These are phyloP conservation scores for Imbricaverruca yamaguchii DNA, from an alignment of 2,888 invertebrate genomes.

Conservation along the genomic window DNA sequence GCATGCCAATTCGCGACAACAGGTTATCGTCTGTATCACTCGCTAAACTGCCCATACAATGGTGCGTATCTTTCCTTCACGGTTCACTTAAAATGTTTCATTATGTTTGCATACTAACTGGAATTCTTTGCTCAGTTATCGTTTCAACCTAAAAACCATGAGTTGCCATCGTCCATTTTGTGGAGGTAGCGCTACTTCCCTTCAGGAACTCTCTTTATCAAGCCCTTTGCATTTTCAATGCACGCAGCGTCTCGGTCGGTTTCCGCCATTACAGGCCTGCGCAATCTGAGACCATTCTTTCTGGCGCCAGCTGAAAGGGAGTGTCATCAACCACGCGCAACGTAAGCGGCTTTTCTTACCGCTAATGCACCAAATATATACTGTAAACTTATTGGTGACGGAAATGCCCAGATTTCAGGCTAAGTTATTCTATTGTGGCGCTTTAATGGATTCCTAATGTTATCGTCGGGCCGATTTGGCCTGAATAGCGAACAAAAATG, in stretches of 20 bases:
- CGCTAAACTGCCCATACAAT: too few species aligned
- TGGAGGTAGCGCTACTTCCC: too few species aligned
- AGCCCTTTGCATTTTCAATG: background rate
- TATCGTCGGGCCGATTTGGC: constrained; percentile 8
- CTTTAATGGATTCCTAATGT: constrained; percentile 18
- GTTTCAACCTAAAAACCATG: too few species aligned
- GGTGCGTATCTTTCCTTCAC: too few species aligned
- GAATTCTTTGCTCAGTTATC: too few species aligned
- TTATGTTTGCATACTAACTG: too few species aligned
- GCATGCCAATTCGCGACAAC: too few species aligned
- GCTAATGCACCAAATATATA: constrained; percentile 11
- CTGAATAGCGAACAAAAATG: constrained; percentile 15
- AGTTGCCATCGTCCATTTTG: too few species aligned
- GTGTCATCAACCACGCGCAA: background rate
- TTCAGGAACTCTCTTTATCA: too few species aligned
- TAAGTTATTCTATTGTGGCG: constrained; percentile 17
- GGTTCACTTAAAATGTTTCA: too few species aligned
- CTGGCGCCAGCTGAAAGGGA: background rate
- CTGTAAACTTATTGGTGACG: constrained; percentile 16
- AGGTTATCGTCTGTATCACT: too few species aligned
- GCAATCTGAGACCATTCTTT: background rate
- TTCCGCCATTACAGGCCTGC: background rate
- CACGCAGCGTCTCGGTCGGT: background rate
- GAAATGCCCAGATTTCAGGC: constrained; percentile 20
- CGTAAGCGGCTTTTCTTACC: constrained; percentile 13